phyloP scores from a whole-genome alignment of 2,113 vertebrate genomes.

The Tupaia tana region DNA sequence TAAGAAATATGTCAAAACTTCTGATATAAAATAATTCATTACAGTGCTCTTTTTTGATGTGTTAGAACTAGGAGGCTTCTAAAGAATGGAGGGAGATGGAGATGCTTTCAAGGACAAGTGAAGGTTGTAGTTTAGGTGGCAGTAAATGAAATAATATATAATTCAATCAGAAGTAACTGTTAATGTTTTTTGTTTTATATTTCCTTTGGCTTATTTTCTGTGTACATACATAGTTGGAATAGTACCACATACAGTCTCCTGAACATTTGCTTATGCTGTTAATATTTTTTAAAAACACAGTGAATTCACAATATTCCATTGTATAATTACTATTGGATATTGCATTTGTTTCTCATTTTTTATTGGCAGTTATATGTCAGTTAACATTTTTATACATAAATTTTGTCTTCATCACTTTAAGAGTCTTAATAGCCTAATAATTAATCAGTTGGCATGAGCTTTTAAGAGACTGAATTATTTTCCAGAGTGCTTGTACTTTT shows the following conservation, averaged over 20 bases:
- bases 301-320: neutral
- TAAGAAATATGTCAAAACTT: neutral
- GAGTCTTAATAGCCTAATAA: neutral
- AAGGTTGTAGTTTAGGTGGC: neutral
- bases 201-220: neutral
- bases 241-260: neutral
- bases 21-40: slow-evolving; percentile 22
- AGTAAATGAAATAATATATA: neutral
- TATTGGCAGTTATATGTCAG: neutral
- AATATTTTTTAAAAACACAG: slow-evolving; percentile 22
- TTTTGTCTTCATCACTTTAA: neutral
- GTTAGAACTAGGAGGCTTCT: neutral
- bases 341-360: neutral
- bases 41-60: slow-evolving; percentile 37
- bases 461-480: neutral
- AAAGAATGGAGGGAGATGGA: neutral
- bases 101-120: neutral
- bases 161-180: neutral
- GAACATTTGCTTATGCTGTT: neutral
- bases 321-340: neutral
- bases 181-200: neutral
- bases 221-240: neutral
- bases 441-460: neutral
- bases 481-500: neutral
- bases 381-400: neutral